Conservation (phyloP, 1,140 invertebrate genomes). For the Rhynchophorus ferrugineus region DNA sequence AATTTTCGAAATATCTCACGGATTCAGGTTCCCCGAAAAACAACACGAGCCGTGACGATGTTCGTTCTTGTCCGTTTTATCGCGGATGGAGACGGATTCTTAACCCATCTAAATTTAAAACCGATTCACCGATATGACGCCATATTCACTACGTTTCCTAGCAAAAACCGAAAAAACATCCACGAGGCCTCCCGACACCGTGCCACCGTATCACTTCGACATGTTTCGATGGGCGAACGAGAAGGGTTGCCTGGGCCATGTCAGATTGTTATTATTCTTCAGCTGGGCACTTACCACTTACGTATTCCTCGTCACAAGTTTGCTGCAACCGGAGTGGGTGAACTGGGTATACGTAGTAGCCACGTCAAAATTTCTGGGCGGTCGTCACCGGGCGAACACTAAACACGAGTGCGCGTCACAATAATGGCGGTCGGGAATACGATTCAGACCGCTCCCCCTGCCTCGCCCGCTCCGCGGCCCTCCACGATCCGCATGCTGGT, state of each 20-base stretch:
- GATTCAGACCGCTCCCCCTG: slow-evolving; percentile 2
- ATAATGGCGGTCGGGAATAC: slow-evolving; percentile 44
- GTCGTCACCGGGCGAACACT: slow-evolving; percentile 73
- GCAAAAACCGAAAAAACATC: slow-evolving; percentile 34
- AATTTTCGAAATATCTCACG: no score
- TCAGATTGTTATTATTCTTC: slow-evolving; percentile 57
- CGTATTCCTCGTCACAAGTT: slow-evolving; percentile 90
- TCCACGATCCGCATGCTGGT: neutral
- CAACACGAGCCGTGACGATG: neutral
- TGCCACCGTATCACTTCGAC: slow-evolving; percentile 30
- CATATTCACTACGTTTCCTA: slow-evolving; percentile 48
- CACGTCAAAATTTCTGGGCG: slow-evolving; percentile 86
- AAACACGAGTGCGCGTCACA: slow-evolving; percentile 58
- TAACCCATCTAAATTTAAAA: slow-evolving; percentile 43
- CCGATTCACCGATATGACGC: slow-evolving; percentile 44
- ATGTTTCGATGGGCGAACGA: slow-evolving; percentile 34
- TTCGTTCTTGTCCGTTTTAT: neutral
- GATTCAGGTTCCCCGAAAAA: no score
- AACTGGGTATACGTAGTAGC: slow-evolving; percentile 86
- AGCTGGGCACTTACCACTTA: slow-evolving; percentile 81
- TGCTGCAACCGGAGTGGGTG: slow-evolving; percentile 87
- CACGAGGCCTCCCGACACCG: no score
- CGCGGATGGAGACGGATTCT: neutral
- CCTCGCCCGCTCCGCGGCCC: neutral
- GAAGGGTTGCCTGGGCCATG: slow-evolving; percentile 47